phyloP scores from a whole-genome alignment of 2,113 vertebrate species.

The Tympanuchus pallidicinctus region DNA sequence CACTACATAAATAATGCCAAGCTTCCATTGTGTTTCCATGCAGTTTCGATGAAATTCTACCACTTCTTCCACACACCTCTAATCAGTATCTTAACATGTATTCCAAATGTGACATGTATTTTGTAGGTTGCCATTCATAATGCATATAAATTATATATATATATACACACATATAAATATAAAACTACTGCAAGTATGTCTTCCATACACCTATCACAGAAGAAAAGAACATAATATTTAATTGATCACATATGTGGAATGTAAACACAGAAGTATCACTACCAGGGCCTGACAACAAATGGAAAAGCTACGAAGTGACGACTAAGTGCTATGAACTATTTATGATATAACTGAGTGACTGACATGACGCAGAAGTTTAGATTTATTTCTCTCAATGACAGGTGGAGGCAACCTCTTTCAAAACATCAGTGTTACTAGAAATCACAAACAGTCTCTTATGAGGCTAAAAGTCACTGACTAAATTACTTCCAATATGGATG shows the following conservation, averaged over 20 bases:
- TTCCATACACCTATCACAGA: neutral
- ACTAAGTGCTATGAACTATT: neutral
- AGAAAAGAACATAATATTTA: neutral
- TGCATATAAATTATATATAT: neutral
- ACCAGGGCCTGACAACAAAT: neutral
- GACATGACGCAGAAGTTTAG: neutral
- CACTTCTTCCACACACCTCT: neutral
- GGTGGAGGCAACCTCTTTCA: neutral
- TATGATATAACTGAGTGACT: neutral
- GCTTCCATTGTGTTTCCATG: neutral
- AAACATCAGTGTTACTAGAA: neutral
- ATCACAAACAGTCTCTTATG: neutral
- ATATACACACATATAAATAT: no score
- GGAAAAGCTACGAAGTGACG: neutral
- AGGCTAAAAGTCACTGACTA: neutral
- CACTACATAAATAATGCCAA: neutral
- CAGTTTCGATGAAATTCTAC: neutral
- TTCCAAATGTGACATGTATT: neutral
- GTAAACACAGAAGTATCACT: neutral
- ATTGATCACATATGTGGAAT: neutral
- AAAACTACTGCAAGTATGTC: neutral
- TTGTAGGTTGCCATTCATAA: neutral
- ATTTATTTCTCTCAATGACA: neutral
- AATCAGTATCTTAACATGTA: neutral
- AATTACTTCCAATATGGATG: neutral